These are phyloP conservation scores for Phrynosoma platyrhinos DNA, from an alignment of 2,113 vertebrate species.

Conservation along the genomic window DNA sequence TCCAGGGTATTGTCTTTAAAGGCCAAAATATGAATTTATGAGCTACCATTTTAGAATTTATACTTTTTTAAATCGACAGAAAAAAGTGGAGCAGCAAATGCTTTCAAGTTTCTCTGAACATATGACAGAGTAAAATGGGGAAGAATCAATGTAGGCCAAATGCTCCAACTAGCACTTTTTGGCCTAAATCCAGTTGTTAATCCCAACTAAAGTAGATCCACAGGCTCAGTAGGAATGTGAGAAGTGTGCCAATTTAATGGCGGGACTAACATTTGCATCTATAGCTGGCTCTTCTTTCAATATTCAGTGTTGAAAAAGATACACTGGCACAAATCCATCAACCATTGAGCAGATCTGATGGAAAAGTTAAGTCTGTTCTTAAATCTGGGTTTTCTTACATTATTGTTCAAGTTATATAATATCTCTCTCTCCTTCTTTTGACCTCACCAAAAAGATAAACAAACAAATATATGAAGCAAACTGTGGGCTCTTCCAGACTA, in stretches of 20 bases:
- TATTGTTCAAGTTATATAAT: no score
- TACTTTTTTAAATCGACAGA: background rate
- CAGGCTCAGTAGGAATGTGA: no score
- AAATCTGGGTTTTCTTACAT: no score
- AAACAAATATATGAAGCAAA: no score
- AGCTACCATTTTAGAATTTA: background rate
- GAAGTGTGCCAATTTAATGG: no score
- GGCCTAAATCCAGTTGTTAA: no score
- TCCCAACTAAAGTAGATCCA: no score
- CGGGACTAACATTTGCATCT: background rate
- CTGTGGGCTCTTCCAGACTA: no score
- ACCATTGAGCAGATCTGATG: background rate
- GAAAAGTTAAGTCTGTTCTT: background rate
- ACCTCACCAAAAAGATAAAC: no score
- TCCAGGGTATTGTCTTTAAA: conserved; percentile 10
- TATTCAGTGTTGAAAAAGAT: background rate
- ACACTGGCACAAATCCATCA: background rate
- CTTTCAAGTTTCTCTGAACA: no score
- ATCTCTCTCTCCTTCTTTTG: no score
- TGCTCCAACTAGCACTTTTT: conserved; percentile 7
- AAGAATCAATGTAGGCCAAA: background rate
- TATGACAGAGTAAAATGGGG: background rate
- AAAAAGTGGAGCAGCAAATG: conserved; percentile 1
- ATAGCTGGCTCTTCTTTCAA: background rate
- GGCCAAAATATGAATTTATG: background rate